phyloP scores from a whole-genome alignment of 2,888 invertebrate genomes.

The Villa cingulata region DNA sequence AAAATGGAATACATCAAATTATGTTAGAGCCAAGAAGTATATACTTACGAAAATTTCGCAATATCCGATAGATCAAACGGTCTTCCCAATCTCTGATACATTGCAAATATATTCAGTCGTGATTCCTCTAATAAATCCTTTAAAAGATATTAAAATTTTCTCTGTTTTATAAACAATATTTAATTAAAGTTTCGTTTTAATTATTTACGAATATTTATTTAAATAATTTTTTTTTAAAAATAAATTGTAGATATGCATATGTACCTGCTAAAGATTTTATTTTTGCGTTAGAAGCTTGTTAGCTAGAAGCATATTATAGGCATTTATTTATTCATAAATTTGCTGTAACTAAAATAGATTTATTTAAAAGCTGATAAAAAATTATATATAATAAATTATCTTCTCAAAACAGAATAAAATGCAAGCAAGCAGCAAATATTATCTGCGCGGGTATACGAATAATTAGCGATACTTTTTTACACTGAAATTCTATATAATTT shows the following conservation, averaged over 20 bases:
- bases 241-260: neutral
- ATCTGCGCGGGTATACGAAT: too few species aligned
- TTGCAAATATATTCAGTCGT: slow-evolving; percentile 33
- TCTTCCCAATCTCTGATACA: slow-evolving; percentile 36
- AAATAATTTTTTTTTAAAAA: neutral
- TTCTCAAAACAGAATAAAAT: too few species aligned
- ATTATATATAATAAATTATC: too few species aligned
- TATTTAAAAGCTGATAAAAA: too few species aligned
- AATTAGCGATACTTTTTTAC: too few species aligned
- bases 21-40: too few species aligned
- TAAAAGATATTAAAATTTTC: neutral
- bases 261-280: neutral
- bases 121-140: slow-evolving; percentile 34
- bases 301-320: neutral
- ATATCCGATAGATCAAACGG: slow-evolving; percentile 33
- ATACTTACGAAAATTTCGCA: slow-evolving; percentile 32
- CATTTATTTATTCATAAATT: too few species aligned
- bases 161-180: neutral
- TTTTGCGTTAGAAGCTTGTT: neutral
- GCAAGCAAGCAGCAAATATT: too few species aligned
- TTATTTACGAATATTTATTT: too few species aligned
- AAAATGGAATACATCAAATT: neutral
- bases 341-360: too few species aligned
- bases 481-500: too few species aligned
- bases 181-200: too few species aligned